Conservation (phyloP, 2,113 vertebrate genomes). For the Cathartes aura region DNA sequence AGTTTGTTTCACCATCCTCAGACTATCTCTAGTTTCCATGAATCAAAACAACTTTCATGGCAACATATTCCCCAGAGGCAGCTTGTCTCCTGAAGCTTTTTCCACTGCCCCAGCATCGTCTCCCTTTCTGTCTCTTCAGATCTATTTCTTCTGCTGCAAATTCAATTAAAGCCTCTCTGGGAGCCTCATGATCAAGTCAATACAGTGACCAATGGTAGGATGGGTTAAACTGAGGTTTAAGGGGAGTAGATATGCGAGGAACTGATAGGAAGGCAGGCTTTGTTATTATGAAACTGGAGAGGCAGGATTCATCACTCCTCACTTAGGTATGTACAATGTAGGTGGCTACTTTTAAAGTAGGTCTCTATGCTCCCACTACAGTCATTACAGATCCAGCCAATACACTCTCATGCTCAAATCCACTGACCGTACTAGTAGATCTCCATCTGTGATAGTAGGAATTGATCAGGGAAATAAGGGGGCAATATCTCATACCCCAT, state of each 20-base stretch:
- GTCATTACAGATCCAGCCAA: not conserved
- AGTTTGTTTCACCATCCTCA: not conserved
- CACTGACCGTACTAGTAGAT: not conserved
- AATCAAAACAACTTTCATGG: not conserved
- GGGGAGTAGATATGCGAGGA: not conserved
- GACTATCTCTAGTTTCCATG: not conserved
- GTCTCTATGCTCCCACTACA: not conserved
- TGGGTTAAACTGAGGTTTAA: not conserved
- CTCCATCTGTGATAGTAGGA: not conserved
- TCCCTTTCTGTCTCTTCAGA: not conserved
- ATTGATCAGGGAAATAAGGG: not conserved
- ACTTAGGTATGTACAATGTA: not conserved
- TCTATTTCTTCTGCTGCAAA: not conserved
- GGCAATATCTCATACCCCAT: not conserved
- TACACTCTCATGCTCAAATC: not conserved
- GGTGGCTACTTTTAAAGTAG: not conserved
- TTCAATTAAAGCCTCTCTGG: not conserved
- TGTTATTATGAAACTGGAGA: not conserved
- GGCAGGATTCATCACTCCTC: not conserved
- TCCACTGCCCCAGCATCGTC: not conserved
- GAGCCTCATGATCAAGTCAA: not conserved
- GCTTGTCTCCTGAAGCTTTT: slow-evolving; percentile 6
- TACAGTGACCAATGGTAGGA: not conserved
- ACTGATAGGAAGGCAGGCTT: not conserved
- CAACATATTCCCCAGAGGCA: not conserved